These are phyloP conservation scores for Leptopterna dolabrata DNA, from an alignment of 2,888 invertebrate species.

Conservation along the genomic window DNA sequence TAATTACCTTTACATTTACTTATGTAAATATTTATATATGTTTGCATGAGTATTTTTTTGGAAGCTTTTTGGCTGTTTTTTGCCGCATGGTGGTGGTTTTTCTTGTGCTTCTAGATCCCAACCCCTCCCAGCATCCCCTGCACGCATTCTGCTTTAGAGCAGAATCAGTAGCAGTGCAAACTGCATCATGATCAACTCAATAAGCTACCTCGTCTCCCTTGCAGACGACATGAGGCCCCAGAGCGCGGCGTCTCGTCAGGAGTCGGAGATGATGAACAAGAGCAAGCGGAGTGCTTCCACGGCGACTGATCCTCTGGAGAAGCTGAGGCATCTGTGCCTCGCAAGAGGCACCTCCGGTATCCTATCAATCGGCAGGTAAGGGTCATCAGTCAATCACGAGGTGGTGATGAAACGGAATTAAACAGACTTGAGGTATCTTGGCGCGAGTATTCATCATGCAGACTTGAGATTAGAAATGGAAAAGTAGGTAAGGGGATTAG, in stretches of 20 bases:
- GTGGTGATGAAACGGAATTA: too few species aligned
- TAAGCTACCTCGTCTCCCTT: constrained; percentile 52
- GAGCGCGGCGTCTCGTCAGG: constrained; percentile 36
- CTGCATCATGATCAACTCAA: constrained; percentile 47
- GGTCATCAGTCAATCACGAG: too few species aligned
- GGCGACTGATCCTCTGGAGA: constrained; percentile 53
- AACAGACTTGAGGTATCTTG: too few species aligned
- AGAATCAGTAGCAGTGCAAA: background rate
- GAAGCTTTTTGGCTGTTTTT: background rate
- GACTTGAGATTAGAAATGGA: too few species aligned
- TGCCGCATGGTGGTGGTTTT: constrained; percentile 24
- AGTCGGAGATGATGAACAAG: constrained; percentile 52
- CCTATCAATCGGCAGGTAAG: constrained; percentile 43
- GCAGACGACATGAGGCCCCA: constrained; percentile 50
- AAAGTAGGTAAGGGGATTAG: too few species aligned
- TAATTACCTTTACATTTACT: too few species aligned
- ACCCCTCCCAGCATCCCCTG: background rate
- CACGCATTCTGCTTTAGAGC: background rate
- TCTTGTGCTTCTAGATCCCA: background rate
- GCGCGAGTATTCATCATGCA: too few species aligned
- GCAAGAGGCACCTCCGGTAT: constrained; percentile 48
- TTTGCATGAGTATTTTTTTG: too few species aligned
- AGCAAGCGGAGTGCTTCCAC: constrained; percentile 27
- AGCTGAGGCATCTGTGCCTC: constrained; percentile 46
- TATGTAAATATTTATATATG: too few species aligned